Conservation (phyloP, 2,888 invertebrate genomes). For the Agrochola circellaris region DNA sequence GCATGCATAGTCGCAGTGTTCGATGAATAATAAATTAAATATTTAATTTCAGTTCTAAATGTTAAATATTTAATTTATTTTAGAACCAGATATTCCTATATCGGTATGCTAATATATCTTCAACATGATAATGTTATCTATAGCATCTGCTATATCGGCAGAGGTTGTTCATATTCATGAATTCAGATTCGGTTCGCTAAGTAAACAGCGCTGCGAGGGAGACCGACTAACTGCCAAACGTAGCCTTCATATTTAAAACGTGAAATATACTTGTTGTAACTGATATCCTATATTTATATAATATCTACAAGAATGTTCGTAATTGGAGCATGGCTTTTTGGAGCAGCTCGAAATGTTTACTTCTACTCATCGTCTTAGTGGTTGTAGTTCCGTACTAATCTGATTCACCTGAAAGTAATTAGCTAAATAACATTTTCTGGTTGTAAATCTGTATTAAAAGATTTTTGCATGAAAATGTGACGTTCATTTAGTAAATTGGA, state of each 20-base stretch:
- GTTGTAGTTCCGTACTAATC: background rate
- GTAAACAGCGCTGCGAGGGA: slow-evolving; percentile 70
- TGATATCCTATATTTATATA: slow-evolving; percentile 12
- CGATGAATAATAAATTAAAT: background rate
- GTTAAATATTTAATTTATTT: slow-evolving; percentile 5
- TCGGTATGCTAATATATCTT: slow-evolving; percentile 27
- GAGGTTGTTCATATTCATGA: slow-evolving; percentile 77
- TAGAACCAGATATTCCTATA: background rate
- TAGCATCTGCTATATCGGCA: slow-evolving; percentile 42
- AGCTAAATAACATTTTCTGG: background rate
- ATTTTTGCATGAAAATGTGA: background rate
- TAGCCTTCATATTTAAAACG: slow-evolving; percentile 55
- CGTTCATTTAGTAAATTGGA: background rate
- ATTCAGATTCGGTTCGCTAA: slow-evolving; percentile 80
- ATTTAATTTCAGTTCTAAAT: background rate
- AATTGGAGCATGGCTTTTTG: background rate
- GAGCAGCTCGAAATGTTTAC: background rate
- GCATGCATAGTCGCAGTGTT: background rate
- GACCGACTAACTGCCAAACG: slow-evolving; percentile 55
- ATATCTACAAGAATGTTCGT: background rate
- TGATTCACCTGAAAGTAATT: background rate
- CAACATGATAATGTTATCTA: slow-evolving; percentile 53
- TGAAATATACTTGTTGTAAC: slow-evolving; percentile 37
- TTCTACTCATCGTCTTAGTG: background rate
- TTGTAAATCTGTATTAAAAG: background rate